These are phyloP conservation scores for Apocrypta bakeri DNA, from an alignment of 1,140 invertebrate species.

Conservation along the genomic window DNA sequence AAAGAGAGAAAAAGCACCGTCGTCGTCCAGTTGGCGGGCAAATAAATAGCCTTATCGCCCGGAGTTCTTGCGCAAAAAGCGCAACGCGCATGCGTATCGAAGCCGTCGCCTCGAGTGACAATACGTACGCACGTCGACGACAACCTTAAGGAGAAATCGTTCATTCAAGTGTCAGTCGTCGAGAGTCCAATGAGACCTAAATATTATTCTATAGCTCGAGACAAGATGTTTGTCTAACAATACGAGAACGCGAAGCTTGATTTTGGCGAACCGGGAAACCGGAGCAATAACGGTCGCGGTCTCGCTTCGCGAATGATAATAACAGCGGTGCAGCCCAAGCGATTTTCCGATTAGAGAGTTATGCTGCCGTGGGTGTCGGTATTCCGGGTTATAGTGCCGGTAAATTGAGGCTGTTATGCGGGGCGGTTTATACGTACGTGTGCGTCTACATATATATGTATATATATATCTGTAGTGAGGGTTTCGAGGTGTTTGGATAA, in stretches of 20 bases:
- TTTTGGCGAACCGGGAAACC: constrained; percentile 8
- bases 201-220: background rate
- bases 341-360: constrained; percentile 1
- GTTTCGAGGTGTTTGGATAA: background rate
- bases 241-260: background rate
- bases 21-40: background rate
- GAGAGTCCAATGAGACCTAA: background rate
- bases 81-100: background rate
- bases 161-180: constrained; percentile 13
- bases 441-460: no score
- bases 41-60: constrained; percentile 29
- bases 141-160: constrained; percentile 34
- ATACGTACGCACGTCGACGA: constrained; percentile 18
- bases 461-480: no score
- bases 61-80: constrained; percentile 28
- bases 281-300: background rate
- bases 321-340: no score
- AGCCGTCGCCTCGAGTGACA: background rate
- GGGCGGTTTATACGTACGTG: no score
- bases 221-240: no score
- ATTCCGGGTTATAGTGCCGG: background rate
- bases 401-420: no score
- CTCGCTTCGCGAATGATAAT: background rate
- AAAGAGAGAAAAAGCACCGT: background rate
- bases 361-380: background rate